Evolutionary conservation across 2,888 invertebrate genomes (phyloP).

Genomic region (Loripinus fragilis): DNA sequence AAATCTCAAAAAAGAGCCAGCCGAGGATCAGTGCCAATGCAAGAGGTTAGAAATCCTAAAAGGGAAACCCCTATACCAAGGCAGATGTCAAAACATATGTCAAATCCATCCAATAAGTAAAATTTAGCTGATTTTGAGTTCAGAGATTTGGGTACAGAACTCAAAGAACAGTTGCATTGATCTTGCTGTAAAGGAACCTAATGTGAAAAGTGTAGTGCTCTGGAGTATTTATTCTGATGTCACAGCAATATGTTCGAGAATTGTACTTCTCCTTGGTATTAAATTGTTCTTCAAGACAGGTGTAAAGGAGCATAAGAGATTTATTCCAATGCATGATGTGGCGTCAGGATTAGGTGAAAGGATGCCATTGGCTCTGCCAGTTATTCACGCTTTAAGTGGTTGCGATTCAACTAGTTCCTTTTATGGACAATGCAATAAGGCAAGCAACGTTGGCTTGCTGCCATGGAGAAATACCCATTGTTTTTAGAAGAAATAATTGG

Average conservation of each 20-base stretch:
- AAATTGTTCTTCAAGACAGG: constrained; percentile 23
- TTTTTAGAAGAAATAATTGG: constrained; percentile 18
- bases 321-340: constrained; percentile 23
- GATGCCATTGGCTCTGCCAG: neutral
- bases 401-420: constrained; percentile 14
- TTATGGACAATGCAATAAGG: too few species aligned
- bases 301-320: neutral
- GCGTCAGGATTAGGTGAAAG: constrained; percentile 16
- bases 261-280: neutral
- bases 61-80: neutral
- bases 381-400: constrained; percentile 22
- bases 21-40: too few species aligned
- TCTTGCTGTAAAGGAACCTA: neutral
- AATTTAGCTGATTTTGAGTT: constrained; percentile 9
- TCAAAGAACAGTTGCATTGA: neutral
- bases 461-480: neutral
- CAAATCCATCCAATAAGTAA: neutral
- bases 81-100: neutral
- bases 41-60: constrained; percentile 18
- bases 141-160: neutral
- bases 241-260: constrained; percentile 9
- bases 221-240: constrained; percentile 20
- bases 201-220: neutral
- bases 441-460: constrained; percentile 2
- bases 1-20: too few species aligned